Percentiles rank a stretch among this genome's conserved stretches.
phyloP scores from a whole-genome alignment of 2,113 vertebrate genomes.

The Regulus satrapa region DNA sequence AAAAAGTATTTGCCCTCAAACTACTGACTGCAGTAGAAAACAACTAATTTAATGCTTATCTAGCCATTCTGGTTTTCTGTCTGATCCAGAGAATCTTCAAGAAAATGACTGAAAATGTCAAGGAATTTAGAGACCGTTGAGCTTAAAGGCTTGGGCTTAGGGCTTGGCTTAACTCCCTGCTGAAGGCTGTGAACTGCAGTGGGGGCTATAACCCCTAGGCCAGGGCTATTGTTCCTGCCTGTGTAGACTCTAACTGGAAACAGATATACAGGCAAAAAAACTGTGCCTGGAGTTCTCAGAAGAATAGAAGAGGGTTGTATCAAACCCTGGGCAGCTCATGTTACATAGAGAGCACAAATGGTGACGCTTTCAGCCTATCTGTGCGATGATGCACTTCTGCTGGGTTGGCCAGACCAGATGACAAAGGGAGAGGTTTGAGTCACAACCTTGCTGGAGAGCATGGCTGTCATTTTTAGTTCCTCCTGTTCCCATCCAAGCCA shows the following conservation, averaged over 20 bases:
- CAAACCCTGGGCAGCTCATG: accelerated
- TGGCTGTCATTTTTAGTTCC: background rate
- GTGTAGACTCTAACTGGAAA: background rate
- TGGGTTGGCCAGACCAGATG: background rate
- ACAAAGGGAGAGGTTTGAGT: background rate
- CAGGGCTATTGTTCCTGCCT: background rate
- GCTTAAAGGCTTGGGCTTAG: background rate
- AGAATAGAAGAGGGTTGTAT: background rate
- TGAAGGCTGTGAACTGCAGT: background rate
- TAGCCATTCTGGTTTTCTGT: background rate
- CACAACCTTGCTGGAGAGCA: background rate
- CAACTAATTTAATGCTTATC: background rate
- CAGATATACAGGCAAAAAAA: background rate
- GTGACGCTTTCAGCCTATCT: background rate
- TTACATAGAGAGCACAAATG: background rate
- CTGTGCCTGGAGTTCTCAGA: background rate
- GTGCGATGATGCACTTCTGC: background rate
- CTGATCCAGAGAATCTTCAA: background rate
- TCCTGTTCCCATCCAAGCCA: background rate
- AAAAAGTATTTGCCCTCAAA: background rate
- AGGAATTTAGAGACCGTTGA: background rate
- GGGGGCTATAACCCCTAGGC: background rate
- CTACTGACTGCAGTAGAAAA: background rate
- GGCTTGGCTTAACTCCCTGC: background rate
- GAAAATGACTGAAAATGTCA: background rate